These are phyloP conservation scores for Pristionchus mayeri DNA, from an alignment of 2,888 invertebrate genomes.

Conservation along the genomic window DNA sequence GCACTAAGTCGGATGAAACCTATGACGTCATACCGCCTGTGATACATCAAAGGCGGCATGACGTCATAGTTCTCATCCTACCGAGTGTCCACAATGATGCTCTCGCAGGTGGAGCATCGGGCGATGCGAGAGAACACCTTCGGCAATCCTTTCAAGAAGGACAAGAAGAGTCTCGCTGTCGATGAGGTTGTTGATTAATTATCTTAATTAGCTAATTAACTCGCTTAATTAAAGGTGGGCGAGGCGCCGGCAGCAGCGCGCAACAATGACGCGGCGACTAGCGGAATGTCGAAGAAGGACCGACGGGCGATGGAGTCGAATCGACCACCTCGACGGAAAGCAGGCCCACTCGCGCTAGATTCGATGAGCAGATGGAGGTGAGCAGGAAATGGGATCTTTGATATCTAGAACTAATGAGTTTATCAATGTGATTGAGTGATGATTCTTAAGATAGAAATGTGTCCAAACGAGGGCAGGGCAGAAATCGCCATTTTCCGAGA, in stretches of 20 bases:
- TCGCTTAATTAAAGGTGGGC: neutral
- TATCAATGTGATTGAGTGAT: too few species aligned
- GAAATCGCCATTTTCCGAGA: too few species aligned
- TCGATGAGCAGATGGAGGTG: conserved; percentile 49
- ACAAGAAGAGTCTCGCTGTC: conserved; percentile 81
- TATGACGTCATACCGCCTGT: too few species aligned
- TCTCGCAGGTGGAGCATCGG: conserved; percentile 87
- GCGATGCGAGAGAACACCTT: conserved; percentile 98
- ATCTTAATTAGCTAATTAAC: neutral
- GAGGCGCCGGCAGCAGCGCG: conserved; percentile 44
- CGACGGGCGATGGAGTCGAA: conserved; percentile 34
- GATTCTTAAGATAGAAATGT: neutral
- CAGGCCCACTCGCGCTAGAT: conserved; percentile 49
- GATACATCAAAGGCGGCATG: too few species aligned
- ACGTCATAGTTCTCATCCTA: too few species aligned
- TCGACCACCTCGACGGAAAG: conserved; percentile 46
- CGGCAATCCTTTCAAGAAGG: conserved; percentile 99
- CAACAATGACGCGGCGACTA: neutral
- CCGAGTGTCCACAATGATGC: too few species aligned
- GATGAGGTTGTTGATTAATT: conserved; percentile 65
- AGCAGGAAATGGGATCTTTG: too few species aligned
- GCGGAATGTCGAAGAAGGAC: conserved; percentile 44
- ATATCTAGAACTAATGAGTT: too few species aligned
- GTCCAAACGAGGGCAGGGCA: too few species aligned
- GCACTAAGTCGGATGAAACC: too few species aligned